Percentiles rank a stretch among this genome's conserved stretches.
These are phyloP conservation scores for Parazoanthus darwini DNA, from an alignment of 92 coral and sea anemone species.

Conservation along the genomic window DNA sequence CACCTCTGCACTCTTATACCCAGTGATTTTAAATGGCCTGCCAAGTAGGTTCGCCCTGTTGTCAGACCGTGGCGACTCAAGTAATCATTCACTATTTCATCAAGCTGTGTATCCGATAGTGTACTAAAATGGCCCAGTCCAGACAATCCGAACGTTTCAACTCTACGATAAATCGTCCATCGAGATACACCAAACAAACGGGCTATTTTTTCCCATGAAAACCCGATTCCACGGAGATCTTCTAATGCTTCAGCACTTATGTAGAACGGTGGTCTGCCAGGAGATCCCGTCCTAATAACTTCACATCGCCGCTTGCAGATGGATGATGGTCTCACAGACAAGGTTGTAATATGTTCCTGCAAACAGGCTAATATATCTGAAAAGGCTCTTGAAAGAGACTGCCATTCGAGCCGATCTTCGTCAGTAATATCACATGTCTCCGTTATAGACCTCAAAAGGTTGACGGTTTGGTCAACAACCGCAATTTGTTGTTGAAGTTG, in stretches of 20 bases:
- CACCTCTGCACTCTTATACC: slow-evolving; percentile 37
- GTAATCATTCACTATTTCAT: slow-evolving; percentile 13
- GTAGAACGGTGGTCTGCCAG: too few species aligned
- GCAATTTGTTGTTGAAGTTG: slow-evolving; percentile 18
- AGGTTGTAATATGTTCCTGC: slow-evolving; percentile 24
- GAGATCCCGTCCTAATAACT: not conserved
- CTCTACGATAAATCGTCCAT: slow-evolving; percentile 43
- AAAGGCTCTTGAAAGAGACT: slow-evolving; percentile 34
- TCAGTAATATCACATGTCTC: not conserved
- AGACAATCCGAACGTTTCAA: slow-evolving; percentile 33
- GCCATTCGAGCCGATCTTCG: not conserved
- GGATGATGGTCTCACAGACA: slow-evolving; percentile 34
- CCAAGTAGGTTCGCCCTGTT: slow-evolving; percentile 35
- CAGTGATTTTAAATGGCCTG: slow-evolving; percentile 40
- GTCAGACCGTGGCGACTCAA: not conserved
- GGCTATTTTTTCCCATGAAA: slow-evolving; percentile 44
- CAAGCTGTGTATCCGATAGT: slow-evolving; percentile 32
- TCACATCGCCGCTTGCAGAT: slow-evolving; percentile 28
- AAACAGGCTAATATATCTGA: slow-evolving; percentile 20
- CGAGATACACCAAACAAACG: slow-evolving; percentile 41
- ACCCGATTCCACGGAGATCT: slow-evolving; percentile 48
- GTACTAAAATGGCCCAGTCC: not conserved
- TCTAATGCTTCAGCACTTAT: not conserved
- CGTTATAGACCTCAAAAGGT: too few species aligned
- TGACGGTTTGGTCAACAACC: too few species aligned